Percentiles rank a stretch among this genome's conserved stretches.
phyloP scores from a whole-genome alignment of 2,113 vertebrate genomes.

The Sisor rabdophorus region DNA sequence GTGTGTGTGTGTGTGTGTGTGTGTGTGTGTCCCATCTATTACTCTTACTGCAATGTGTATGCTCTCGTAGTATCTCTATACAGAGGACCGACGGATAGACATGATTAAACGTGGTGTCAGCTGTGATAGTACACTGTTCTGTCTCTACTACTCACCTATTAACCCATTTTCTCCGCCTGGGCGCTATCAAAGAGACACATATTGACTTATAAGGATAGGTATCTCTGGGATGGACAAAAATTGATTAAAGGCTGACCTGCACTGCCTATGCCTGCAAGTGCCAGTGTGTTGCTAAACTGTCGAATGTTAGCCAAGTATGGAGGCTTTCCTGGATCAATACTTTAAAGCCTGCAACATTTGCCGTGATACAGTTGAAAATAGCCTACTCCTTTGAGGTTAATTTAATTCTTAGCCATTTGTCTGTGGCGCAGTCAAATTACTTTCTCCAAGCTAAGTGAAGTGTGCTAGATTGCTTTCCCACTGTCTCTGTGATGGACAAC shows the following conservation, averaged over 20 bases:
- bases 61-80: constrained; percentile 19
- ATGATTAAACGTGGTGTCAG: constrained; percentile 52
- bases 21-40: too few relatives aligned
- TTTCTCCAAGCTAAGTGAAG: constrained; percentile 58
- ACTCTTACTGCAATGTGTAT: background rate
- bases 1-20: too few relatives aligned
- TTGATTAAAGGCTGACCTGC: constrained; percentile 73
- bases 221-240: constrained; percentile 78
- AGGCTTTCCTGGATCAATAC: constrained; percentile 67
- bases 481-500: background rate
- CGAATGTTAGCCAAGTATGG: constrained; percentile 70
- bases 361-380: constrained; percentile 82
- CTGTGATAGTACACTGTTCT: constrained; percentile 41
- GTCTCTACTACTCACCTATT: constrained; percentile 59
- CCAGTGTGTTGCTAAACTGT: constrained; percentile 62
- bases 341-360: constrained; percentile 53
- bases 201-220: constrained; percentile 74
- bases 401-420: constrained; percentile 97
- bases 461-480: constrained; percentile 27
- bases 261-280: constrained; percentile 56
- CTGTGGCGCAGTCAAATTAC: constrained; percentile 76
- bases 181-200: constrained; percentile 64
- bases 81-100: constrained; percentile 40
- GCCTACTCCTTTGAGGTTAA: constrained; percentile 88
- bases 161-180: constrained; percentile 49